Conservation (phyloP, 2,888 invertebrate species). For the Plagodis pulveraria region DNA sequence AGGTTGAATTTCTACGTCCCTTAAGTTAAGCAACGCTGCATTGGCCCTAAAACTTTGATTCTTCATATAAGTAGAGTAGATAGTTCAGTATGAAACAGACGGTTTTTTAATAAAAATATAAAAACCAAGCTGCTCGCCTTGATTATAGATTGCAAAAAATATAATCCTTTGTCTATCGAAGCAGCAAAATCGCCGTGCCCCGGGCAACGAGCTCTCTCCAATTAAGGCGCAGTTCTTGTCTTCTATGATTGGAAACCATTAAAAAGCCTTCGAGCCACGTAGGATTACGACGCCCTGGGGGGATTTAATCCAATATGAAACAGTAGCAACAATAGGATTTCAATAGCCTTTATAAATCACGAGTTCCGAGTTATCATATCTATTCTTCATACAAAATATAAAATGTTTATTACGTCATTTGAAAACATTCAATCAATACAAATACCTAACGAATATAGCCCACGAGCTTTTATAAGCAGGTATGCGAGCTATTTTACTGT, state of each 20-base stretch:
- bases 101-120: slow-evolving; percentile 6
- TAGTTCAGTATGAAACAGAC: too few relatives aligned
- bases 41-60: too few relatives aligned
- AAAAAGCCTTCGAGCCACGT: slow-evolving; percentile 53
- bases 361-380: slow-evolving; percentile 11
- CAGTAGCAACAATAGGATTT: slow-evolving; percentile 61
- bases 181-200: slow-evolving; percentile 45
- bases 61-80: too few relatives aligned
- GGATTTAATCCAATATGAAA: slow-evolving; percentile 60
- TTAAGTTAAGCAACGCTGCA: too few relatives aligned
- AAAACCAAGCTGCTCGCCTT: slow-evolving; percentile 12
- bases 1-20: background rate
- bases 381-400: slow-evolving; percentile 4
- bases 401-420: slow-evolving; percentile 7
- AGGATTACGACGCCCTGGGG: slow-evolving; percentile 55
- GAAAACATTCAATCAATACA: background rate
- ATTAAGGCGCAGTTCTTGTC: slow-evolving; percentile 74
- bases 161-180: slow-evolving; percentile 24
- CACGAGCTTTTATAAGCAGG: slow-evolving; percentile 9
- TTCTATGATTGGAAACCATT: slow-evolving; percentile 71
- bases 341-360: slow-evolving; percentile 48
- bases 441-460: slow-evolving; percentile 4
- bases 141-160: slow-evolving; percentile 28
- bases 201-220: slow-evolving; percentile 66
- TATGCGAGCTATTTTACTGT: slow-evolving; percentile 25